Conservation (phyloP, 2,888 invertebrate species). For the Limnephilus rhombicus region DNA sequence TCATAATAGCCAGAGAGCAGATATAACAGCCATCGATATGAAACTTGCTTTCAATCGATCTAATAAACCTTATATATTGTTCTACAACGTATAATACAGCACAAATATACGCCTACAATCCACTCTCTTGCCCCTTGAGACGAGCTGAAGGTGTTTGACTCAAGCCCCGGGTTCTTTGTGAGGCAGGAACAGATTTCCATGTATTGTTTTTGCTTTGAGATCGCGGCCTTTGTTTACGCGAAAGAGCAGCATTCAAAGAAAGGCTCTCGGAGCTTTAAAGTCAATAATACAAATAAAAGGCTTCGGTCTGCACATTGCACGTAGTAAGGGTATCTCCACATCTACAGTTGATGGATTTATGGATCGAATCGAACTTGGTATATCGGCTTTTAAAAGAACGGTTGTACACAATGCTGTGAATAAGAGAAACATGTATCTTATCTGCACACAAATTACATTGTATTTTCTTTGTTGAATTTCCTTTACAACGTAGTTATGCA, state of each 20-base stretch:
- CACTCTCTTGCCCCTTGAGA: neutral
- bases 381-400: neutral
- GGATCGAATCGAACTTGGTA: neutral
- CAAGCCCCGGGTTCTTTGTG: neutral
- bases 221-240: slow-evolving; percentile 24
- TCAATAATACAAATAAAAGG: neutral
- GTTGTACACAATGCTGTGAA: neutral
- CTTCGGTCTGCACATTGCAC: neutral
- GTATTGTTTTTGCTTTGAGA: slow-evolving; percentile 6
- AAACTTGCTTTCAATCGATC: no score
- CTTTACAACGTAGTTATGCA: neutral
- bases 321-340: neutral
- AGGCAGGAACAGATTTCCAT: neutral
- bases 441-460: neutral
- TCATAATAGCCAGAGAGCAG: no score
- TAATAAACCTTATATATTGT: no score
- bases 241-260: slow-evolving; percentile 21
- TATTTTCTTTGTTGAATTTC: neutral
- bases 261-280: neutral
- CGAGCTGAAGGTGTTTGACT: slow-evolving; percentile 14
- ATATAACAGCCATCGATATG: no score
- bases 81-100: no score
- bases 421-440: neutral
- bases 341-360: neutral
- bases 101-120: neutral